phyloP scores from a whole-genome alignment of 1,140 invertebrate species.

The Procambarus clarkii region DNA sequence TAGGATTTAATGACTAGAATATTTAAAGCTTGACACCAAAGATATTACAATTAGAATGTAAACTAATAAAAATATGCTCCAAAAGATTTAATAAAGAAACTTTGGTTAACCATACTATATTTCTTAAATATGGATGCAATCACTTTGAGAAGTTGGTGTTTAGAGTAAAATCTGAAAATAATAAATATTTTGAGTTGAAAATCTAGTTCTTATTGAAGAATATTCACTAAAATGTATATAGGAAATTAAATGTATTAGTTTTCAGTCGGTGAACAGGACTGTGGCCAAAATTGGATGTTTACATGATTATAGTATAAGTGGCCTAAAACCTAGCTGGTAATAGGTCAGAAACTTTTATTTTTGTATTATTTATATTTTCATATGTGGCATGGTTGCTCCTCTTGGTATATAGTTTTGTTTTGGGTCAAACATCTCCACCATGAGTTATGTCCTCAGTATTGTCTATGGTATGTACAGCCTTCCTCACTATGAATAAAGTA shows the following conservation, averaged over 20 bases:
- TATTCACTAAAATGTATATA: neutral
- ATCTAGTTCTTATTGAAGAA: neutral
- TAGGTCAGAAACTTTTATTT: slow-evolving; percentile 38
- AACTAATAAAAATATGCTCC: no score
- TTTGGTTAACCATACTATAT: no score
- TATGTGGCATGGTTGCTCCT: slow-evolving; percentile 20
- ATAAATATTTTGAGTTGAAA: no score
- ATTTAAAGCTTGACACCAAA: neutral
- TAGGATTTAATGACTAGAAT: neutral
- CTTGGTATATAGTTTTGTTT: slow-evolving; percentile 21
- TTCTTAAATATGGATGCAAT: no score
- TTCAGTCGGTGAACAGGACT: neutral
- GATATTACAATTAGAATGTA: neutral
- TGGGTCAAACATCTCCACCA: slow-evolving; percentile 25
- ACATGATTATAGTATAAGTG: neutral
- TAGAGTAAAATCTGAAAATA: no score
- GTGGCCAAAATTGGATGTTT: slow-evolving; percentile 7
- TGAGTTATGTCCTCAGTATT: slow-evolving; percentile 36
- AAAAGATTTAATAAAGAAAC: no score
- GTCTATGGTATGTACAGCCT: slow-evolving; percentile 55
- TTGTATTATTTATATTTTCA: slow-evolving; percentile 65
- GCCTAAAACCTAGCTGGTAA: neutral
- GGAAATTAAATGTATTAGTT: neutral
- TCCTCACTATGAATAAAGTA: slow-evolving; percentile 63
- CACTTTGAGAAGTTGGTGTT: no score